These are phyloP conservation scores for Sylvia atricapilla DNA, from an alignment of 2,113 vertebrate genomes.

Conservation along the genomic window DNA sequence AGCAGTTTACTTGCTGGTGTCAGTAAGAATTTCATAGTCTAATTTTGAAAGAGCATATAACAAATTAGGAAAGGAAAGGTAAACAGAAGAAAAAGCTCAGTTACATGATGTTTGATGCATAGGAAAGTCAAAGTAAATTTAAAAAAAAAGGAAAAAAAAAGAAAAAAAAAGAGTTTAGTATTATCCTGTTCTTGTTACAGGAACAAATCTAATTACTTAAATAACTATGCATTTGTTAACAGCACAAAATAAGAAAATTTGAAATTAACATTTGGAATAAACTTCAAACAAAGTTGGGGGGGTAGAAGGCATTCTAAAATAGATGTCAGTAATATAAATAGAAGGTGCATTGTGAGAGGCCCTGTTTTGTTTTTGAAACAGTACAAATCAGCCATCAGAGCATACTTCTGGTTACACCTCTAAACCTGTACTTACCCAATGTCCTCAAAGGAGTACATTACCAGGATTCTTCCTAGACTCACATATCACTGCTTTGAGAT, in stretches of 20 bases:
- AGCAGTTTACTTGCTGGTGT: not conserved
- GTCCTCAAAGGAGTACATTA: not conserved
- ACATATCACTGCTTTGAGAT: not conserved
- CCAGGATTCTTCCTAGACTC: not conserved
- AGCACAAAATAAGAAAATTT: not conserved
- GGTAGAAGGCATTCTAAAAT: accelerated
- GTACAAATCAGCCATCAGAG: not conserved
- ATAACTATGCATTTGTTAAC: not conserved
- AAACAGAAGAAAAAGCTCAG: not conserved
- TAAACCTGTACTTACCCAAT: not conserved
- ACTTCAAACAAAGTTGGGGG: not conserved
- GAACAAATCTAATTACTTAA: not conserved
- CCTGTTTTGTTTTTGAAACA: not conserved
- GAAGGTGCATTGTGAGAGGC: not conserved
- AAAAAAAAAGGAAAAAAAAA: not conserved
- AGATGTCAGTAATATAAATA: not conserved
- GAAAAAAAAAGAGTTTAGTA: not conserved
- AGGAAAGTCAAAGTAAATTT: not conserved
- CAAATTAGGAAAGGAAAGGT: not conserved
- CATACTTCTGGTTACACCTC: not conserved
- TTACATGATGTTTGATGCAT: not conserved
- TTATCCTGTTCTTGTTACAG: not conserved
- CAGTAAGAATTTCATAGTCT: not conserved
- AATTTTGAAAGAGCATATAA: not conserved
- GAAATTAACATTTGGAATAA: not conserved